Percentiles rank a stretch among this genome's conserved stretches.
These are phyloP conservation scores for Micromesistius poutassou DNA, from an alignment of 2,797 vertebrate species.

Conservation along the genomic window DNA sequence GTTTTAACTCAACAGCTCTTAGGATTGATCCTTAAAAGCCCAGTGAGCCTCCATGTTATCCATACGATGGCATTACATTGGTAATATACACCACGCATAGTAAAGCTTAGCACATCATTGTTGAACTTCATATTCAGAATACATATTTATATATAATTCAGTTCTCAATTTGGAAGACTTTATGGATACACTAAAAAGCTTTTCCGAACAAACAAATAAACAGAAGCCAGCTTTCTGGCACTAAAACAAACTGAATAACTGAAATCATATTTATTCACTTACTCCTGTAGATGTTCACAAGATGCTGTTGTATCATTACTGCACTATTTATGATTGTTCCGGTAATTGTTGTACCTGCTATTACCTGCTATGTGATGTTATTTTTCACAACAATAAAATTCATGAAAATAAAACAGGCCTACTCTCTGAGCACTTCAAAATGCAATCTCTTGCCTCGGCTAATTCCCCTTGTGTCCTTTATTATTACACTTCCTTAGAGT, in stretches of 20 bases:
- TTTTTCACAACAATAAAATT: background rate
- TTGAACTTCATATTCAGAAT: too few species aligned
- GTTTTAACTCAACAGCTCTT: too few species aligned
- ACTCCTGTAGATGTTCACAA: background rate
- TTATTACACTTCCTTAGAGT: background rate
- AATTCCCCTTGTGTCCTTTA: background rate
- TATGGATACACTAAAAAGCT: too few species aligned
- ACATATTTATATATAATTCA: too few species aligned
- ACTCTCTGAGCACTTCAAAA: background rate
- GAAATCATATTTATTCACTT: background rate
- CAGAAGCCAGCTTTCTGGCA: too few species aligned
- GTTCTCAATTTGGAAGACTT: too few species aligned
- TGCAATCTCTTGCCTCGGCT: background rate
- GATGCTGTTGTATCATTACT: background rate
- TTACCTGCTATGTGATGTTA: background rate
- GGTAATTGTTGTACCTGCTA: background rate
- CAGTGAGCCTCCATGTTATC: too few species aligned
- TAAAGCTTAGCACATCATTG: too few species aligned
- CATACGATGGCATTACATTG: too few species aligned
- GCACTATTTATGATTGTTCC: background rate
- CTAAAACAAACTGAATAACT: background rate
- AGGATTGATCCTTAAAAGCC: too few species aligned
- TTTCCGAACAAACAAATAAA: too few species aligned
- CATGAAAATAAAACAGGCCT: background rate
- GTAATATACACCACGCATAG: too few species aligned